These are phyloP conservation scores for Melangyna quadrimaculata DNA, from an alignment of 2,888 invertebrate genomes.

Conservation along the genomic window DNA sequence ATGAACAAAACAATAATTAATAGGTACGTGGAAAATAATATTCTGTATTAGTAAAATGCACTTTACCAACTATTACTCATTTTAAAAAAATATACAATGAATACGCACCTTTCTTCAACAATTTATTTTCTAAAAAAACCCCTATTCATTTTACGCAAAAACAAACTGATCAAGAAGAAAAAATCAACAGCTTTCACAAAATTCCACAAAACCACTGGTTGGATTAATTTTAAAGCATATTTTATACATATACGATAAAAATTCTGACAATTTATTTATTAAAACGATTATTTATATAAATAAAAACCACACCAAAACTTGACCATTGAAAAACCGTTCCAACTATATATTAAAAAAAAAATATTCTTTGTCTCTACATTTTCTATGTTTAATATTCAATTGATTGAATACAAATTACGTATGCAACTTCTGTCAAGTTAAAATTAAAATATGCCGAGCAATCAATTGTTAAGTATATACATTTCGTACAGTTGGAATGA, in stretches of 20 bases:
- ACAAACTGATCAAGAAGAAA: background rate
- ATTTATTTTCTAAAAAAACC: background rate
- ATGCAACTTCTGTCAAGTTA: background rate
- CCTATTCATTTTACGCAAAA: background rate
- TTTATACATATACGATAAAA: background rate
- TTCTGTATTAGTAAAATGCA: background rate
- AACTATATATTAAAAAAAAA: background rate
- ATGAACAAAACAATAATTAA: no score
- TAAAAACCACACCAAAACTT: background rate
- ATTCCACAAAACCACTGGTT: background rate
- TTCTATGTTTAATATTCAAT: background rate
- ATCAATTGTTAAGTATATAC: background rate
- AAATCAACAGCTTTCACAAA: background rate
- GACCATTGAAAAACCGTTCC: background rate
- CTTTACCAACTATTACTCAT: background rate
- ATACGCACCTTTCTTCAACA: slow-evolving; percentile 3
- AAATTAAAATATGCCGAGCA: background rate
- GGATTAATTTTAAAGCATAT: background rate
- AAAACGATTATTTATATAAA: background rate
- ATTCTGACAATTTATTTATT: background rate
- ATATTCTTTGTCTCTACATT: background rate
- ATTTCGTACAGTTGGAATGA: background rate
- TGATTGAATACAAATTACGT: background rate
- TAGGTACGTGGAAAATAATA: background rate
- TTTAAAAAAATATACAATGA: background rate